Evolutionary conservation across 2,113 vertebrate species (phyloP).

Genomic region (Anthoscopus minutus): DNA sequence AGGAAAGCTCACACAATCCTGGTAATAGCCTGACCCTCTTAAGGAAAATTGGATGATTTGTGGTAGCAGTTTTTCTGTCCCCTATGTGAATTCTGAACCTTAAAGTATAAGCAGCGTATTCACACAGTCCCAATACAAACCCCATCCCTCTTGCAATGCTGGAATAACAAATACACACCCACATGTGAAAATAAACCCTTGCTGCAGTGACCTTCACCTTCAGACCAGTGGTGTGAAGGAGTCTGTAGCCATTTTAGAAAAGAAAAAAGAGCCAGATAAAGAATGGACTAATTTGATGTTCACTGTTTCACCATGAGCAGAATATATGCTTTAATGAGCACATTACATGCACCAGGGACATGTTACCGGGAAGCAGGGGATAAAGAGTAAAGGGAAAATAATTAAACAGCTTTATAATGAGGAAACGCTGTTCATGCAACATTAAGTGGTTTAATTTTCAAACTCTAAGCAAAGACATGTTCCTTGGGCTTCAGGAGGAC

Average conservation of each 20-base stretch:
- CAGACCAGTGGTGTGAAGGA: constrained; percentile 25
- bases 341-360: constrained; percentile 8
- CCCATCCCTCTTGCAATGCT: neutral
- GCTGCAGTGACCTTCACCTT: constrained; percentile 10
- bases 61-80: constrained; percentile 45
- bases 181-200: neutral
- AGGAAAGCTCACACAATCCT: constrained; percentile 59
- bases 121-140: constrained; percentile 2
- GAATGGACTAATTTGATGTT: constrained; percentile 18
- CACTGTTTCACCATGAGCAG: constrained; percentile 6
- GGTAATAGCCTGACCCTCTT: constrained; percentile 62
- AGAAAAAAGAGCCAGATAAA: neutral
- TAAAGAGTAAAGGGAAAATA: constrained; percentile 20
- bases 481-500: neutral
- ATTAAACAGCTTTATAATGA: constrained; percentile 55
- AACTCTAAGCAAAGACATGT: neutral
- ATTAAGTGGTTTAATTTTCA: constrained; percentile 21
- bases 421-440: constrained; percentile 21
- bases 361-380: neutral
- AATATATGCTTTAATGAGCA: constrained; percentile 46
- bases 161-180: constrained; percentile 18
- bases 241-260: neutral
- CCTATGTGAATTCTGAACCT: constrained; percentile 33
- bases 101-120: neutral
- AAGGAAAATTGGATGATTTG: constrained; percentile 66